phyloP scores from a whole-genome alignment of 2,888 invertebrate species.

The Lamellibrachia satsuma region DNA sequence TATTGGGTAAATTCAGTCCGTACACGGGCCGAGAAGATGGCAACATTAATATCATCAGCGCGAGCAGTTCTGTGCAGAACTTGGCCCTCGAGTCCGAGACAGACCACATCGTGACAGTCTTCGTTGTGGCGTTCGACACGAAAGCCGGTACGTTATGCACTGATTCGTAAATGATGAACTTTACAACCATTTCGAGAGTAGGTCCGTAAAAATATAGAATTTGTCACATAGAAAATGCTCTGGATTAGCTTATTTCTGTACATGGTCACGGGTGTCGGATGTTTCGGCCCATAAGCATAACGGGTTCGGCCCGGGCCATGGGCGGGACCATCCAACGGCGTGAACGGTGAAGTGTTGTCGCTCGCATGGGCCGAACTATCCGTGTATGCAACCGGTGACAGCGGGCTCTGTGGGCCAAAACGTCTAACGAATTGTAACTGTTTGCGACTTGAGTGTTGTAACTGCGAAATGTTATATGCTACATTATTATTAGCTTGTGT shows the following conservation, averaged over 20 bases:
- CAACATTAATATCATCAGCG: slow-evolving; percentile 31
- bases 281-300: too few species aligned
- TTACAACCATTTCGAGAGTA: not conserved
- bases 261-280: not conserved
- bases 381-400: too few species aligned
- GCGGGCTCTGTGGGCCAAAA: too few species aligned
- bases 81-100: slow-evolving; percentile 25
- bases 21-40: slow-evolving; percentile 29
- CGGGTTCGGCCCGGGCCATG: too few species aligned
- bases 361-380: too few species aligned
- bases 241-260: not conserved
- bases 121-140: slow-evolving; percentile 67
- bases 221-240: not conserved
- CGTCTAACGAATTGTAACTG: too few species aligned
- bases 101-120: slow-evolving; percentile 60
- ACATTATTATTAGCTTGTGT: too few species aligned
- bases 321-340: too few species aligned
- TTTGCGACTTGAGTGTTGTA: too few species aligned
- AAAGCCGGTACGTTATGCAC: slow-evolving; percentile 41
- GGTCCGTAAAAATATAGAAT: not conserved
- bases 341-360: too few species aligned
- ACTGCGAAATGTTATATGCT: too few species aligned
- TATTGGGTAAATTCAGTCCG: slow-evolving; percentile 36
- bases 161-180: not conserved
- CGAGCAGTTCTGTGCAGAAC: slow-evolving; percentile 31